Evolutionary conservation across 23 tunicate species (phyloP).

Genomic region (Styela plicata): DNA sequence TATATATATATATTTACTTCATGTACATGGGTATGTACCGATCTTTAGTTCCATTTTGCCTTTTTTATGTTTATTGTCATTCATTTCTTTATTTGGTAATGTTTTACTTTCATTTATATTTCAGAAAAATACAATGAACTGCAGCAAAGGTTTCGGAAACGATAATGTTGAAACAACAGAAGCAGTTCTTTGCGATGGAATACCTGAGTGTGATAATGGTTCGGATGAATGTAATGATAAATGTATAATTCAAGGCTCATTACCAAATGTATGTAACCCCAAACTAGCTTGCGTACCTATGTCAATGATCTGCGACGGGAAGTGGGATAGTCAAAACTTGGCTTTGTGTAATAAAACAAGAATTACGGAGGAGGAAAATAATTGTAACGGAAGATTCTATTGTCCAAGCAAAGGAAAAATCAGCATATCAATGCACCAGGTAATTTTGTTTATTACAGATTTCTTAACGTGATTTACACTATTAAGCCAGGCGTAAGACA

Average conservation of each 20-base stretch:
- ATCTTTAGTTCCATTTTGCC: too few relatives aligned
- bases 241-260: constrained; percentile 14
- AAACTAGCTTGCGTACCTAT: constrained; percentile 43
- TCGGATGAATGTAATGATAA: constrained; percentile 46
- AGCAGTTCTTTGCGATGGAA: constrained; percentile 52
- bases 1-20: too few relatives aligned
- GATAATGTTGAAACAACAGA: neutral
- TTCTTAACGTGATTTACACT: too few relatives aligned
- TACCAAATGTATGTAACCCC: constrained; percentile 22
- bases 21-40: too few relatives aligned
- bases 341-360: constrained; percentile 28
- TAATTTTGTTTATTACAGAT: constrained; percentile 7
- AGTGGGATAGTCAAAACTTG: constrained; percentile 46
- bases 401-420: constrained; percentile 43
- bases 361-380: constrained; percentile 52
- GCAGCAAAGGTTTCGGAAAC: neutral
- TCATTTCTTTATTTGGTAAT: too few relatives aligned
- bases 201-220: constrained; percentile 30
- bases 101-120: too few relatives aligned
- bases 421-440: constrained; percentile 46
- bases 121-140: neutral
- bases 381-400: constrained; percentile 52
- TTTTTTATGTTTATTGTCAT: too few relatives aligned
- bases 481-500: too few relatives aligned
- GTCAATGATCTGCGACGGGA: constrained; percentile 50